Base-by-base conservation (phyloP, 2,888 invertebrate species). In the Acleris emargana region DNA sequence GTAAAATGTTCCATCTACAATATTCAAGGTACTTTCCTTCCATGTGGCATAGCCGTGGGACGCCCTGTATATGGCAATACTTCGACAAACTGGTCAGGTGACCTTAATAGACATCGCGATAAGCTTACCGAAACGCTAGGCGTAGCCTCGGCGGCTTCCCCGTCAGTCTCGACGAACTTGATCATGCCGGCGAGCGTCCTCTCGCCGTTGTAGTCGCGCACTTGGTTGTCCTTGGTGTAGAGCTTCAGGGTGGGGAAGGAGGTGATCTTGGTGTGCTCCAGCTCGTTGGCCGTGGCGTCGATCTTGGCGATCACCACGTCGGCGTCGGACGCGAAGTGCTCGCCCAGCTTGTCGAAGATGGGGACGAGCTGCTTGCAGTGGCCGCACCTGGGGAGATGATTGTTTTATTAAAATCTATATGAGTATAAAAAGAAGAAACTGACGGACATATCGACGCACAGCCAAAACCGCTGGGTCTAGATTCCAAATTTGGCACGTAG, bases 291-390 rank as follows among this genome's bases (percentile, higher is more conserved):
- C 64, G 99, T 99, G 69, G 99, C 96, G 93, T 99, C 99, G 94
- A 99, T 99, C 94, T 99, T 99, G 78, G 99, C 99, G 84, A 99
- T 96, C 58, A 99, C 94, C 69, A 99, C 94, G 71, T 95, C 95
- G 7, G 95, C 95, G 75, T 95, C 93, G 80, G 96, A 96, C 89
- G 96, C 95, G 93, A 96, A 99, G 89, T 99, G 97, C 86, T 99
- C 99, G 71, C 95, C 99, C 78, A 99, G 94, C 94, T 99, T 94
- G 74, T 99, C 99, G 93, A 98, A 99, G 89, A 99, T 99, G 28
- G 99, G 99, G 62, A 94, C 97, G 80, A 99, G 94, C 88, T 99
- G 98, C 86, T 99, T 99, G 95, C 99, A 99, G 89, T 99, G 99
- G 68, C 98, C 99, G 92, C 97, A 97, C 93, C 93, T 93, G 54